A percentile compares a stretch with the other conserved stretches of the same genome.
These are phyloP conservation scores for Pipa parva DNA, from an alignment of 2,113 vertebrate genomes.

Conservation along the genomic window DNA sequence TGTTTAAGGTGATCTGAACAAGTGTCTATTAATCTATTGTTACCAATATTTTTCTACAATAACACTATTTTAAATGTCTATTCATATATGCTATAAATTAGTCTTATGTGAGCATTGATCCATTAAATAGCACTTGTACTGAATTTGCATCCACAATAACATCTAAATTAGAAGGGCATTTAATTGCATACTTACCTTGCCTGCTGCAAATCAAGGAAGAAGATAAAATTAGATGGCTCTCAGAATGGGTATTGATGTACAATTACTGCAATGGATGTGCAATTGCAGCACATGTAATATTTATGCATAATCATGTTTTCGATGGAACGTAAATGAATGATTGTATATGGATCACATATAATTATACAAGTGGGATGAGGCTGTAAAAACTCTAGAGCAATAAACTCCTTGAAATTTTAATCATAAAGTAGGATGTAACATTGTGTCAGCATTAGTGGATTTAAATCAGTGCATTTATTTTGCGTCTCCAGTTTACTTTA, in stretches of 20 bases:
- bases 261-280: background rate
- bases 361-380: background rate
- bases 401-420: background rate
- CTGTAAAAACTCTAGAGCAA: background rate
- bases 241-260: background rate
- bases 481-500: background rate
- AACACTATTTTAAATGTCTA: background rate
- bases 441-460: background rate
- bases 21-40: background rate
- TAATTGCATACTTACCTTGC: background rate
- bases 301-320: background rate
- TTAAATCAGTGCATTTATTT: background rate
- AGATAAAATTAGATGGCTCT: background rate
- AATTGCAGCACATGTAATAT: background rate
- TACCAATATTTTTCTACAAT: background rate
- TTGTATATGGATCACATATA: background rate
- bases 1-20: background rate
- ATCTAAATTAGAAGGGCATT: background rate
- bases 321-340: background rate
- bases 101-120: background rate
- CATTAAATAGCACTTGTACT: background rate
- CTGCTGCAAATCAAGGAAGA: background rate
- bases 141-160: background rate
- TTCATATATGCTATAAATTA: background rate
- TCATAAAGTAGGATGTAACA: background rate